Evolutionary conservation across 1,140 invertebrate genomes (phyloP).

Genomic region (Venustaconcha ellipsiformis): DNA sequence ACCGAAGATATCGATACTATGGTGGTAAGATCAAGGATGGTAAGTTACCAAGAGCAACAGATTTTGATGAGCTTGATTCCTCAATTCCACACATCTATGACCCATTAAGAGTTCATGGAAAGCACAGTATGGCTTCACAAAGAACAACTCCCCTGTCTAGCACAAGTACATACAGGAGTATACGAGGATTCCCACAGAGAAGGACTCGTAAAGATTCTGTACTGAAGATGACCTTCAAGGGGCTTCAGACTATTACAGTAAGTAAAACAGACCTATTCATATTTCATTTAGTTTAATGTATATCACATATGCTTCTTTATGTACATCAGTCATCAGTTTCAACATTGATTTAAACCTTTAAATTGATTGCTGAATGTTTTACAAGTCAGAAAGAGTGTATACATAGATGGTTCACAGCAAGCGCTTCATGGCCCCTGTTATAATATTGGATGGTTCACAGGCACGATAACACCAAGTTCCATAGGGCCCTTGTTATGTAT

Average conservation of each 20-base stretch:
- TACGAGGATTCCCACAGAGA: conserved; percentile 29
- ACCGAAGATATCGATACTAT: conserved; percentile 53
- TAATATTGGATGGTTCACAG: too few relatives aligned
- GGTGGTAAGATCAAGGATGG: conserved; percentile 53
- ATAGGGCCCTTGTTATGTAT: too few relatives aligned
- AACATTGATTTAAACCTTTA: background rate
- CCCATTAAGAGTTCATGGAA: conserved; percentile 30
- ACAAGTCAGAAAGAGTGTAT: too few relatives aligned
- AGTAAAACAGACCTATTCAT: conserved; percentile 26
- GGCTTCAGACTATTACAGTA: conserved; percentile 64
- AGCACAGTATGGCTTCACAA: conserved; percentile 31
- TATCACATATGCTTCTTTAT: background rate
- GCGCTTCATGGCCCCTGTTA: too few relatives aligned
- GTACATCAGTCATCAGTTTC: background rate
- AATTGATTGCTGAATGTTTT: background rate
- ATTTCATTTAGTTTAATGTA: background rate
- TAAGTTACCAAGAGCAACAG: conserved; percentile 29
- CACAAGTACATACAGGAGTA: conserved; percentile 37
- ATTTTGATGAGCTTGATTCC: conserved; percentile 45
- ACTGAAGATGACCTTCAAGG: conserved; percentile 68
- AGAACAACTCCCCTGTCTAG: conserved; percentile 55
- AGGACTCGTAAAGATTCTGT: conserved; percentile 68
- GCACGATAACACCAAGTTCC: too few relatives aligned
- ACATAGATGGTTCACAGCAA: too few relatives aligned
- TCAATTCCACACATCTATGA: conserved; percentile 16